Conservation (phyloP, 2,797 vertebrate species). For the Cirrhinus mrigala region DNA sequence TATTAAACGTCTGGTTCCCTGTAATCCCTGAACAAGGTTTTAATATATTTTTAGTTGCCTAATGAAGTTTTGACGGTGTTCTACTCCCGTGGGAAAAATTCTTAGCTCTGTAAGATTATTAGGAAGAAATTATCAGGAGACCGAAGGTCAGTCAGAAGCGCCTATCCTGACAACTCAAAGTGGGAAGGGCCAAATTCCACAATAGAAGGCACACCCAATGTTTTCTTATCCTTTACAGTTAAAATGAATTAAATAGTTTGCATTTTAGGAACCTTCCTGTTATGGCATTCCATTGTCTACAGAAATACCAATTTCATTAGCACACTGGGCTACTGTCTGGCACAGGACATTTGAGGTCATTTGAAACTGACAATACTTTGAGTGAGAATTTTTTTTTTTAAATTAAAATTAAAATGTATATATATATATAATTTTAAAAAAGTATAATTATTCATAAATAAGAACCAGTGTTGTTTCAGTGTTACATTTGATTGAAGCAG, state of each 20-base stretch:
- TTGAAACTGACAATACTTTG: background rate
- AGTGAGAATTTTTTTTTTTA: background rate
- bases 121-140: background rate
- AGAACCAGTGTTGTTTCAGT: background rate
- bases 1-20: background rate
- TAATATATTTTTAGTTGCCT: background rate
- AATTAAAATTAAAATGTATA: background rate
- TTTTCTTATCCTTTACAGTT: constrained; percentile 5
- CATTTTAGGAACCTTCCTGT: constrained; percentile 39
- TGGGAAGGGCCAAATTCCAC: constrained; percentile 10
- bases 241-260: constrained; percentile 44
- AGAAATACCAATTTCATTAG: constrained; percentile 7
- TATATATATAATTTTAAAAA: background rate
- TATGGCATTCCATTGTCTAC: constrained; percentile 33
- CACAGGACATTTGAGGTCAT: background rate
- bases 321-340: background rate
- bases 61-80: background rate
- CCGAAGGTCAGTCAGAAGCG: constrained; percentile 7
- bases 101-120: background rate
- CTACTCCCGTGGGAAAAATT: background rate
- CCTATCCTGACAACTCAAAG: background rate
- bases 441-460: background rate
- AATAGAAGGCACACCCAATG: constrained; percentile 2
- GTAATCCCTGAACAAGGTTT: background rate
- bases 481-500: background rate